Conservation (phyloP, 1,140 invertebrate species). For the Galleria mellonella region DNA sequence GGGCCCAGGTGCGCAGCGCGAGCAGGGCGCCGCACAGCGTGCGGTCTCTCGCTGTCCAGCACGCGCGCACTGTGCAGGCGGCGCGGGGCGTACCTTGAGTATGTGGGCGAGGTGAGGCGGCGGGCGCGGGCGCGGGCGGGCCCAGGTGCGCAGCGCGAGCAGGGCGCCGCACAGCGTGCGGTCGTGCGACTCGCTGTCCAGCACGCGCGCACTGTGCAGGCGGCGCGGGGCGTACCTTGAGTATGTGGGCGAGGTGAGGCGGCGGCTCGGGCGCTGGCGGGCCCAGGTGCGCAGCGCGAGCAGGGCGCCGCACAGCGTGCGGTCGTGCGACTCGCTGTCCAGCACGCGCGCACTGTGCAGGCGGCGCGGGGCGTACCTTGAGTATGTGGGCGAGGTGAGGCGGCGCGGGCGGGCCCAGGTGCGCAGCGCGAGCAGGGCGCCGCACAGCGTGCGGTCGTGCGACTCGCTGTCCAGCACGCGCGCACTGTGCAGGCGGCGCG, state of each 20-base stretch:
- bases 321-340: constrained; percentile 94
- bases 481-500: constrained; percentile 72
- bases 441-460: constrained; percentile 89
- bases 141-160: constrained; percentile 11
- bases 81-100: too few species aligned
- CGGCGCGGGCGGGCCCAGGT: background rate
- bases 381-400: constrained; percentile 34
- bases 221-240: too few species aligned
- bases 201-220: constrained; percentile 75
- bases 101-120: constrained; percentile 87
- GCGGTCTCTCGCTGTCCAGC: constrained; percentile 92
- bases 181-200: constrained; percentile 94
- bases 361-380: too few species aligned
- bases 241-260: constrained; percentile 30
- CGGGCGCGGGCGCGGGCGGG: constrained; percentile 76
- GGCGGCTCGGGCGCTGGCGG: constrained; percentile 76
- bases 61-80: constrained; percentile 74
- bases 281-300: constrained; percentile 16
- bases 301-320: constrained; percentile 76
- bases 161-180: constrained; percentile 78
- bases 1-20: constrained; percentile 19
- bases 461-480: constrained; percentile 88
- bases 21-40: constrained; percentile 73
- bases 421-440: constrained; percentile 19
- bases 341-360: constrained; percentile 78